These are phyloP conservation scores for Drosophila suzukii DNA, from an alignment of 1,140 invertebrate genomes.

Conservation along the genomic window DNA sequence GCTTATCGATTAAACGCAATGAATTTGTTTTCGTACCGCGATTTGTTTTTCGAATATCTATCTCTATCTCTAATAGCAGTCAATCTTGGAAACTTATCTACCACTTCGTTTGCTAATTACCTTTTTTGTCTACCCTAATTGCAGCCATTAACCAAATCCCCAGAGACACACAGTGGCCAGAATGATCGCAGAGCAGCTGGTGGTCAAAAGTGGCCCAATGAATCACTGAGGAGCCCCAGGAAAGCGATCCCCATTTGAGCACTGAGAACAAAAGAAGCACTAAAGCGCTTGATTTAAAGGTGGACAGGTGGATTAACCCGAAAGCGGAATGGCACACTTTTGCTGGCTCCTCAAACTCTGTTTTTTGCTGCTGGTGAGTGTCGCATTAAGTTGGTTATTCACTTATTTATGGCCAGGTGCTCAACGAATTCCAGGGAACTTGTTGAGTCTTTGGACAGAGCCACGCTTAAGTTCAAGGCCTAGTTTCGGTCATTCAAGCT, in stretches of 20 bases:
- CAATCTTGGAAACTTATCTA: conserved; percentile 3
- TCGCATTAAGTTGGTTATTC: conserved; percentile 17
- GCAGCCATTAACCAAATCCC: conserved; percentile 63
- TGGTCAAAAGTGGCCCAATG: conserved; percentile 55
- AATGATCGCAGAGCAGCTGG: conserved; percentile 58
- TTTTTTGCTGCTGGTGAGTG: conserved; percentile 77
- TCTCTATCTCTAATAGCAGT: conserved; percentile 37
- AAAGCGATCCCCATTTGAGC: conserved; percentile 64
- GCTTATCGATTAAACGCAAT: conserved; percentile 50
- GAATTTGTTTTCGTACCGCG: conserved; percentile 27
- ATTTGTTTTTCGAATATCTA: conserved; percentile 34
- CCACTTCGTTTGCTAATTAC: conserved; percentile 47
- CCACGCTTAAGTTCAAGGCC: conserved; percentile 37
- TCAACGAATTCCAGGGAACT: conserved; percentile 33
- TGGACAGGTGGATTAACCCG: conserved; percentile 32
- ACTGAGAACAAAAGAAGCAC: conserved; percentile 44
- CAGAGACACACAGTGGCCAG: conserved; percentile 10
- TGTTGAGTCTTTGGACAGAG: not conserved
- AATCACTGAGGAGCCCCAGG: conserved; percentile 51
- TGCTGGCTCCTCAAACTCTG: conserved; percentile 73
- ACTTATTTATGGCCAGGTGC: conserved; percentile 35
- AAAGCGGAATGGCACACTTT: conserved; percentile 76
- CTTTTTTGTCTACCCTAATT: conserved; percentile 66
- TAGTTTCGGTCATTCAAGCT: conserved; percentile 13
- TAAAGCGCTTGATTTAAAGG: conserved; percentile 51